Conservation (phyloP, 2,113 vertebrate genomes). For the Gymnorhina tibicen region DNA sequence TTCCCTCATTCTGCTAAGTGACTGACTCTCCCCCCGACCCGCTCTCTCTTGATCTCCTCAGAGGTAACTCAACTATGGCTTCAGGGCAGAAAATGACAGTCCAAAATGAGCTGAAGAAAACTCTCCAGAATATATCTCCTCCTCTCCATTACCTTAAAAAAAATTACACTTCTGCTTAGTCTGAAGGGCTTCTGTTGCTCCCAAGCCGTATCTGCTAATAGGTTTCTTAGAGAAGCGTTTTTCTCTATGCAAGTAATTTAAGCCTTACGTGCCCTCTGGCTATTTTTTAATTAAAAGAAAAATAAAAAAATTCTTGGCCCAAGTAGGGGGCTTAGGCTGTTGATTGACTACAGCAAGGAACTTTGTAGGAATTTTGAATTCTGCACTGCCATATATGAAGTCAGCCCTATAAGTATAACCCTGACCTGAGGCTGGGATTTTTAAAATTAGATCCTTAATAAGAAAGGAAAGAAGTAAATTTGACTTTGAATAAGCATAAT, state of each 20-base stretch:
- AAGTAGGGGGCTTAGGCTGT: not conserved
- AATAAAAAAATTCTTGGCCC: not conserved
- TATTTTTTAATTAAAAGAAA: conserved; percentile 54
- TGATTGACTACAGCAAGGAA: conserved; percentile 14
- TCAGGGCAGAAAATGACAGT: not conserved
- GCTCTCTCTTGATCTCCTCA: not conserved
- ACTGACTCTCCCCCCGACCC: not conserved
- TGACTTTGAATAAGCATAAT: conserved; percentile 49
- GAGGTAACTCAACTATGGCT: not conserved
- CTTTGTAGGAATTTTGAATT: conserved; percentile 20
- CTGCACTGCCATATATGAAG: not conserved
- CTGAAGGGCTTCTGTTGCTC: conserved; percentile 33
- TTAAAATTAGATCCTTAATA: conserved; percentile 27
- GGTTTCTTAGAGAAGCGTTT: conserved; percentile 42
- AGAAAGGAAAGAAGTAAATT: conserved; percentile 32
- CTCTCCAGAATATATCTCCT: not conserved
- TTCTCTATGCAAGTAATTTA: conserved; percentile 6
- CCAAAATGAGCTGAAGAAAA: conserved; percentile 1
- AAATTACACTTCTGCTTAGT: conserved; percentile 32
- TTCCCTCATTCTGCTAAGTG: not conserved
- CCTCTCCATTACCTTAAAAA: not conserved
- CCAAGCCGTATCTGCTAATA: conserved; percentile 31
- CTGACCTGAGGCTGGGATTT: conserved; percentile 34
- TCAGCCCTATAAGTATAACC: conserved; percentile 17
- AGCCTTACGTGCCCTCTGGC: not conserved